Percentiles rank a stretch among this genome's conserved stretches.
Conservation (phyloP, 2,888 invertebrate genomes). For the Eulithis testata region DNA sequence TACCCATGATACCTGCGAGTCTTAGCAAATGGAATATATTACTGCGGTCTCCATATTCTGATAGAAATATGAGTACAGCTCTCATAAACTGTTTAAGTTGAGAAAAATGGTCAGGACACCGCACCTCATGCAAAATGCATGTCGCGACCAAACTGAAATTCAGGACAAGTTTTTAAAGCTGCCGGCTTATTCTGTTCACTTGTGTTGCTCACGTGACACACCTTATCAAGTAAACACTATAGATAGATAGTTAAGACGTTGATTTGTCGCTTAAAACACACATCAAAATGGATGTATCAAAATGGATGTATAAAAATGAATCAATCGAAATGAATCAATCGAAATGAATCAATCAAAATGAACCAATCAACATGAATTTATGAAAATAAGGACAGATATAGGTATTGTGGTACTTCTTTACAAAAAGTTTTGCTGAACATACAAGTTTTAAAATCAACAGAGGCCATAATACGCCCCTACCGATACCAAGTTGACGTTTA, state of each 20-base stretch:
- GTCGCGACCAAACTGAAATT: slow-evolving; percentile 1
- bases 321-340: too few species aligned
- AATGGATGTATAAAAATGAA: too few species aligned
- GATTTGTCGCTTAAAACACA: too few species aligned
- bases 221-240: too few species aligned
- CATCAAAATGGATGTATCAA: too few species aligned
- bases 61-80: slow-evolving; percentile 25
- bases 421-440: neutral
- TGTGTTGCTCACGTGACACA: too few species aligned
- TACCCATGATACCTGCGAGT: neutral
- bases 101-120: slow-evolving; percentile 19
- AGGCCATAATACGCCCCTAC: slow-evolving; percentile 22
- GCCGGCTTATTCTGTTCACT: too few species aligned
- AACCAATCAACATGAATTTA: too few species aligned
- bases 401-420: too few species aligned
- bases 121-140: slow-evolving; percentile 21
- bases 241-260: too few species aligned
- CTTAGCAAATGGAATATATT: slow-evolving; percentile 24
- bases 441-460: slow-evolving; percentile 9
- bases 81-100: slow-evolving; percentile 14
- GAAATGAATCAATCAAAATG: too few species aligned
- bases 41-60: slow-evolving; percentile 26
- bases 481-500: slow-evolving; percentile 63
- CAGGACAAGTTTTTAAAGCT: neutral
- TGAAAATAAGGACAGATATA: too few species aligned